These are phyloP conservation scores for Caradrina kadenii DNA, from an alignment of 2,888 invertebrate species.

Conservation along the genomic window DNA sequence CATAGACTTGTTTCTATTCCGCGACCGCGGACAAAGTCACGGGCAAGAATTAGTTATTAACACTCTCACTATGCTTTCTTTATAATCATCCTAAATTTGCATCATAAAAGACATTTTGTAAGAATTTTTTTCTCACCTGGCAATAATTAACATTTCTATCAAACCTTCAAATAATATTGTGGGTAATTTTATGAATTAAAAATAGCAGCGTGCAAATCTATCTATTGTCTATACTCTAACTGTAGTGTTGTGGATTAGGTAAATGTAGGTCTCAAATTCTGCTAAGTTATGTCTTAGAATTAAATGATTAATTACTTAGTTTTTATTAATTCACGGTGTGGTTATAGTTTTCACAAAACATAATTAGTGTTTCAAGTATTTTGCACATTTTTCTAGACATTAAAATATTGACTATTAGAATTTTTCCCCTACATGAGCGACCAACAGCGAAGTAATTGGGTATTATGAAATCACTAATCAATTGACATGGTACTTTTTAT, in stretches of 20 bases:
- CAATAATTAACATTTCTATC: conserved; percentile 56
- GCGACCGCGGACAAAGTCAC: too few relatives aligned
- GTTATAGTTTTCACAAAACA: conserved; percentile 9
- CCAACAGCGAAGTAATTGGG: neutral
- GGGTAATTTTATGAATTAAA: conserved; percentile 53
- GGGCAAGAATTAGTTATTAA: neutral
- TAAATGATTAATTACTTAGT: neutral
- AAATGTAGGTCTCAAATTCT: conserved; percentile 59
- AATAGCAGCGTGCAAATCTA: conserved; percentile 60
- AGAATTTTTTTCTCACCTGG: neutral
- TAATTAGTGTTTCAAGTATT: conserved; percentile 13
- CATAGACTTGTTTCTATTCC: too few relatives aligned
- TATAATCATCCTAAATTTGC: neutral
- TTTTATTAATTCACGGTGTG: conserved; percentile 18
- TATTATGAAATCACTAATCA: too few relatives aligned
- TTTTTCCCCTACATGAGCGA: neutral
- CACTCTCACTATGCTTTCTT: conserved; percentile 12
- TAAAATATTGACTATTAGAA: neutral
- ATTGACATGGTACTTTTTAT: too few relatives aligned
- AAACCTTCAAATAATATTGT: conserved; percentile 32
- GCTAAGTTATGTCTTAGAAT: conserved; percentile 51
- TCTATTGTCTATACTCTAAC: conserved; percentile 50
- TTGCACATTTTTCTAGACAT: conserved; percentile 5
- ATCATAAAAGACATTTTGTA: conserved; percentile 9
- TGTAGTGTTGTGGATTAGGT: conserved; percentile 58